Percentiles rank a stretch among this genome's conserved stretches.
phyloP scores from a whole-genome alignment of 2,888 invertebrate genomes.

The Scelioninae gen. 1 region DNA sequence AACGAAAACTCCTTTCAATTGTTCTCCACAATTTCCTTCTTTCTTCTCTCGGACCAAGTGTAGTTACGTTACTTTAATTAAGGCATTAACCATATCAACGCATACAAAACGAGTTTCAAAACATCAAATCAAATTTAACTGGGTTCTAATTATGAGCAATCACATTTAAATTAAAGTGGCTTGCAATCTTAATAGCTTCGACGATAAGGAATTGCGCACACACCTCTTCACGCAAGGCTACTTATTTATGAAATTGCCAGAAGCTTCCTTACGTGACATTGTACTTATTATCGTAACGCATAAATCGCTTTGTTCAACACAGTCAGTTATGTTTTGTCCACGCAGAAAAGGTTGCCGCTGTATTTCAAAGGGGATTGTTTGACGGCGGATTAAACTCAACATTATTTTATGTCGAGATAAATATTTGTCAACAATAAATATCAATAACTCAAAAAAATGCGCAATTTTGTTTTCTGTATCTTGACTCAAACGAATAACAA shows the following conservation, averaged over 20 bases:
- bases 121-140: slow-evolving; percentile 51
- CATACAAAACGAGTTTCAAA: slow-evolving; percentile 58
- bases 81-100: slow-evolving; percentile 55
- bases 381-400: slow-evolving; percentile 37
- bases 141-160: slow-evolving; percentile 47
- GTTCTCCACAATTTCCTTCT: slow-evolving; percentile 51
- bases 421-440: slow-evolving; percentile 35
- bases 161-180: slow-evolving; percentile 50
- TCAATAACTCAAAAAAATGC: slow-evolving; percentile 10
- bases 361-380: slow-evolving; percentile 45
- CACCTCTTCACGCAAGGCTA: slow-evolving; percentile 52
- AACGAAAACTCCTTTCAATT: slow-evolving; percentile 46
- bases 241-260: slow-evolving; percentile 60
- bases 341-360: slow-evolving; percentile 25
- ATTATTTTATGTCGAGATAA: slow-evolving; percentile 30
- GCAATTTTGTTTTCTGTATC: background rate
- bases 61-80: slow-evolving; percentile 56
- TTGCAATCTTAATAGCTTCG: slow-evolving; percentile 37
- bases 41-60: slow-evolving; percentile 11
- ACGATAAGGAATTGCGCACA: slow-evolving; percentile 55
- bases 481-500: too few species aligned
- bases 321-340: slow-evolving; percentile 38
- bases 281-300: slow-evolving; percentile 60
- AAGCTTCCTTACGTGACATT: slow-evolving; percentile 63
- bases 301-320: slow-evolving; percentile 53